Conservation (phyloP, 2,113 vertebrate genomes). For the Tympanuchus pallidicinctus region DNA sequence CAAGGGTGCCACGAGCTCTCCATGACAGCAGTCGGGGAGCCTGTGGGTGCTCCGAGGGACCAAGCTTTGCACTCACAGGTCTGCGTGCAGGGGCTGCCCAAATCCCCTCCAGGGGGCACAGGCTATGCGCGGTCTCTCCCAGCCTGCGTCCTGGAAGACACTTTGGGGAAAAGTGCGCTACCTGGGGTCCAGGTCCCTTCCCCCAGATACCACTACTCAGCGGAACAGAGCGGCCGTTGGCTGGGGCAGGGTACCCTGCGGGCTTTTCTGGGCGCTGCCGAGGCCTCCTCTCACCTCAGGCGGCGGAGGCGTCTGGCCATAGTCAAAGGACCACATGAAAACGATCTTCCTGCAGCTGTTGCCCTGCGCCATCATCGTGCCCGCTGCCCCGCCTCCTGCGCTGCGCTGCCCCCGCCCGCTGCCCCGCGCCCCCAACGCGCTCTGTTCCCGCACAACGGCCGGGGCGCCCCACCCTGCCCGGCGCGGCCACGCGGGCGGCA, state of each 20-base stretch:
- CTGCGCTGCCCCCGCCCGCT: background rate
- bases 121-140: background rate
- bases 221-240: accelerated
- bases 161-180: too few relatives aligned
- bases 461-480: background rate
- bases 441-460: background rate
- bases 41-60: background rate
- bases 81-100: accelerated
- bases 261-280: accelerated
- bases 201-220: accelerated
- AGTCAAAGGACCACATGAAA: accelerated
- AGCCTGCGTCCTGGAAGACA: background rate
- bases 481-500: too few relatives aligned
- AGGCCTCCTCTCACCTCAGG: background rate
- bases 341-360: background rate
- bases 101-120: accelerated
- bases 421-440: background rate
- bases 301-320: accelerated
- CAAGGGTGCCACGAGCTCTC: background rate
- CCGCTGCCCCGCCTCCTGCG: accelerated
- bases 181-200: accelerated
- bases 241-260: accelerated
- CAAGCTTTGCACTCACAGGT: accelerated
- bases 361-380: background rate
- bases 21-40: background rate